These are phyloP conservation scores for Ciconia maguari DNA, from an alignment of 2,113 vertebrate genomes.

Conservation along the genomic window DNA sequence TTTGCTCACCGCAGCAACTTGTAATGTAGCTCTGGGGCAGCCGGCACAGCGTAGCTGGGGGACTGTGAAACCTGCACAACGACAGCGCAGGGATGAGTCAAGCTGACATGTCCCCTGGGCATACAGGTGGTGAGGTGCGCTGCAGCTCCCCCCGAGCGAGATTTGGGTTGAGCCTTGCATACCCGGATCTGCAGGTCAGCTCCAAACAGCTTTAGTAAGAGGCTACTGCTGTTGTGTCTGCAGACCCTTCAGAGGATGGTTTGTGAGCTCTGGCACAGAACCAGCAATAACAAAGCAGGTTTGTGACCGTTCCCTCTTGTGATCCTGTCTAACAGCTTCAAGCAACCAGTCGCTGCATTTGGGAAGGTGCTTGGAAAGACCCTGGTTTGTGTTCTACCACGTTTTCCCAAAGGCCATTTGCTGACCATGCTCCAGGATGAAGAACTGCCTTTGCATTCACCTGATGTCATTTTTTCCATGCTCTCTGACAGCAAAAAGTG, in stretches of 20 bases:
- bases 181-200: background rate
- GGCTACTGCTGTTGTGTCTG: background rate
- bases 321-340: background rate
- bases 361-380: background rate
- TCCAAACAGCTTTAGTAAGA: background rate
- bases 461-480: background rate
- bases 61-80: background rate
- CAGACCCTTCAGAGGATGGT: background rate
- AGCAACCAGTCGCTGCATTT: background rate
- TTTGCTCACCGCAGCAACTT: background rate
- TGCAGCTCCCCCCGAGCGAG: background rate
- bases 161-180: background rate
- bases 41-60: background rate
- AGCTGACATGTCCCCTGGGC: background rate
- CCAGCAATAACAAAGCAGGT: background rate
- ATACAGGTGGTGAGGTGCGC: background rate
- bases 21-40: background rate
- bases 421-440: background rate
- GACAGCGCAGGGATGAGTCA: accelerated
- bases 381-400: background rate
- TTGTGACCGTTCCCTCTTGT: background rate
- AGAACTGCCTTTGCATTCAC: background rate
- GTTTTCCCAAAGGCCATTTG: background rate
- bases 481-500: background rate
- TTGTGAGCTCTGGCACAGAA: background rate